Percentiles rank a stretch among this genome's conserved stretches.
Conservation (phyloP, 2,113 vertebrate genomes). For the Hassar affinis region DNA sequence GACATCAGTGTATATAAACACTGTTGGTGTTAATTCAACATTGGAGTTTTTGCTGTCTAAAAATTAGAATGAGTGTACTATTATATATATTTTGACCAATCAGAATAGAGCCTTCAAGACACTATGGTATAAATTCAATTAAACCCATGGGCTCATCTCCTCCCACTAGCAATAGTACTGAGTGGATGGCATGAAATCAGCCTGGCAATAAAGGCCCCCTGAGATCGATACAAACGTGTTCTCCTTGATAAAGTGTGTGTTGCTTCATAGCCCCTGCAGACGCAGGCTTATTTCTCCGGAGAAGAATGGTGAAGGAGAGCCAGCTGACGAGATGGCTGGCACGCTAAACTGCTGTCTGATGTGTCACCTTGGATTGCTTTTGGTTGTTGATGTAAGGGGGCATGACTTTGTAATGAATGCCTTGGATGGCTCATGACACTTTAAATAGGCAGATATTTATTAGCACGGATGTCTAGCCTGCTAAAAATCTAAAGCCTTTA, state of each 20-base stretch:
- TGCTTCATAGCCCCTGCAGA: constrained; percentile 42
- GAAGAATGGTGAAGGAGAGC: constrained; percentile 48
- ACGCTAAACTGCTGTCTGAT: constrained; percentile 56
- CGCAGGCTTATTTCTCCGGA: constrained; percentile 57
- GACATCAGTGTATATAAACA: too few relatives aligned
- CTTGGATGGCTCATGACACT: constrained; percentile 54
- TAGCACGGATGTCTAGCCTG: constrained; percentile 15
- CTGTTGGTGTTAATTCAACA: too few relatives aligned
- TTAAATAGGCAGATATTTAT: constrained; percentile 54
- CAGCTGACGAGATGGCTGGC: constrained; percentile 55
- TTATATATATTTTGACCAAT: not conserved
- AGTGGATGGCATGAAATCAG: not conserved
- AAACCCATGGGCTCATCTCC: constrained; percentile 5
- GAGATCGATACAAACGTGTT: constrained; percentile 50
- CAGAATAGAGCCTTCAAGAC: not conserved
- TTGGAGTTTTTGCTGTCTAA: too few relatives aligned
- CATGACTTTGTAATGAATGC: constrained; percentile 51
- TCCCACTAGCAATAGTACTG: not conserved
- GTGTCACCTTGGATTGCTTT: constrained; percentile 64
- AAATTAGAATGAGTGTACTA: not conserved
- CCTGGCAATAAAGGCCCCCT: constrained; percentile 8
- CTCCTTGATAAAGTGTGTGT: constrained; percentile 53
- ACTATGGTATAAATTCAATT: not conserved
- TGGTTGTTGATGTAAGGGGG: constrained; percentile 54
- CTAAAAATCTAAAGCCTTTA: constrained; percentile 44